These are phyloP conservation scores for Liasis olivaceus DNA, from an alignment of 2,797 vertebrate genomes.

Conservation along the genomic window DNA sequence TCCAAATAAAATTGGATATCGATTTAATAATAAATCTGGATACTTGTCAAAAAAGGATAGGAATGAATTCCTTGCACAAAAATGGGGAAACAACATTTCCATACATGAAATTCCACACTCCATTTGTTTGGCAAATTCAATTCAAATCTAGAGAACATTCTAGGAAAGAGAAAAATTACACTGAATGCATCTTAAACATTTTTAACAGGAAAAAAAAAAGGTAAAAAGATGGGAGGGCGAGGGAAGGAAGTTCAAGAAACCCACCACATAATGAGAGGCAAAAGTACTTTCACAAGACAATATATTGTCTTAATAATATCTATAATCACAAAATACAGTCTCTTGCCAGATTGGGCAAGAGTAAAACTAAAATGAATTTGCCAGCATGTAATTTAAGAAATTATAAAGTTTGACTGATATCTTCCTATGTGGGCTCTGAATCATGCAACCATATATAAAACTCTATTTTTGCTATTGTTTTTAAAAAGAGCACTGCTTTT, in stretches of 20 bases:
- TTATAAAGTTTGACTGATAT: not conserved
- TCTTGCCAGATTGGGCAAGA: not conserved
- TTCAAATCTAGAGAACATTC: not conserved
- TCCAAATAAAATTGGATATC: constrained; percentile 4
- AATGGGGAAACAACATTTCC: not conserved
- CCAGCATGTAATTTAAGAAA: not conserved
- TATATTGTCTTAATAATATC: not conserved
- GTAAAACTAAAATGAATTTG: not conserved
- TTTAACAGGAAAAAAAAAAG: not conserved
- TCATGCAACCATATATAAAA: not conserved
- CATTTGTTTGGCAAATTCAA: not conserved
- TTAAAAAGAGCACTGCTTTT: not conserved
- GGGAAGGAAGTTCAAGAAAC: not conserved
- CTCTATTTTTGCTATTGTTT: not conserved
- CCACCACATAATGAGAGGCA: not conserved
- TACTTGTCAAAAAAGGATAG: not conserved
- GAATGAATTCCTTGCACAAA: constrained; percentile 10
- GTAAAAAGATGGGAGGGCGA: not conserved
- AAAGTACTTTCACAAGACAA: not conserved
- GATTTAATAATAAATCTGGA: not conserved
- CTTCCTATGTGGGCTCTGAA: not conserved
- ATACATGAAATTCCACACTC: not conserved
- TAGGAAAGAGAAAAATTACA: not conserved
- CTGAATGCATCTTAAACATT: not conserved
- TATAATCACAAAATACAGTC: not conserved